Evolutionary conservation across 1,140 invertebrate genomes (phyloP).

Genomic region (Drosophila varians): DNA sequence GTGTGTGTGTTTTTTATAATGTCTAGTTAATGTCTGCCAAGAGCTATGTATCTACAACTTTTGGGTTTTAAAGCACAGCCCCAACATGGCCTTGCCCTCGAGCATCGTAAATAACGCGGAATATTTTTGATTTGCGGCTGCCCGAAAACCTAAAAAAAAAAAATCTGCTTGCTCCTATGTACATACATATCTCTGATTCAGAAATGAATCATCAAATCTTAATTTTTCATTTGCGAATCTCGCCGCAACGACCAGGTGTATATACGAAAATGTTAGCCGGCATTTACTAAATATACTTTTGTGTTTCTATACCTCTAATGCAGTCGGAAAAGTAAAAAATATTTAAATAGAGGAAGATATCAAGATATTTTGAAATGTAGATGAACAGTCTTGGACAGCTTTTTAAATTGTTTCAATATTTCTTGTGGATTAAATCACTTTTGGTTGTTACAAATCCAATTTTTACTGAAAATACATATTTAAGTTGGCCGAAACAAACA

Average conservation of each 20-base stretch:
- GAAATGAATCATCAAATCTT: slow-evolving; percentile 39
- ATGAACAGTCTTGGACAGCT: no score
- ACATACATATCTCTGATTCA: slow-evolving; percentile 20
- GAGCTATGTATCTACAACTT: background rate
- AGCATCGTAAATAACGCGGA: slow-evolving; percentile 24
- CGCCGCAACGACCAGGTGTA: slow-evolving; percentile 27
- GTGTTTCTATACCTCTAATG: slow-evolving; percentile 7
- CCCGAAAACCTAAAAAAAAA: background rate
- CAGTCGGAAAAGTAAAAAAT: slow-evolving; percentile 7
- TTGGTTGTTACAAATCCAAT: background rate
- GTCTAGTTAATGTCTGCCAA: slow-evolving; percentile 19
- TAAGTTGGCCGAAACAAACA: slow-evolving; percentile 4
- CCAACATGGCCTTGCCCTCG: slow-evolving; percentile 49
- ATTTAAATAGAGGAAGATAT: background rate
- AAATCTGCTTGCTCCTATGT: slow-evolving; percentile 9
- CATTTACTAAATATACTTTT: slow-evolving; percentile 39
- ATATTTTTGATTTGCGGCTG: slow-evolving; percentile 10
- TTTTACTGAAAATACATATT: background rate
- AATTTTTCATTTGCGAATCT: slow-evolving; percentile 13
- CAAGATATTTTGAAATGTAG: slow-evolving; percentile 7
- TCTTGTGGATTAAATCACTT: background rate
- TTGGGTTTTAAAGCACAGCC: slow-evolving; percentile 2
- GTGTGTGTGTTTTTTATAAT: background rate
- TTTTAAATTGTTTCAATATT: background rate
- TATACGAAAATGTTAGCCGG: slow-evolving; percentile 21